A percentile compares a stretch with the other conserved stretches of the same genome.
Evolutionary conservation across 2,113 vertebrate genomes (phyloP).

Genomic region (Phalacrocorax aristotelis): DNA sequence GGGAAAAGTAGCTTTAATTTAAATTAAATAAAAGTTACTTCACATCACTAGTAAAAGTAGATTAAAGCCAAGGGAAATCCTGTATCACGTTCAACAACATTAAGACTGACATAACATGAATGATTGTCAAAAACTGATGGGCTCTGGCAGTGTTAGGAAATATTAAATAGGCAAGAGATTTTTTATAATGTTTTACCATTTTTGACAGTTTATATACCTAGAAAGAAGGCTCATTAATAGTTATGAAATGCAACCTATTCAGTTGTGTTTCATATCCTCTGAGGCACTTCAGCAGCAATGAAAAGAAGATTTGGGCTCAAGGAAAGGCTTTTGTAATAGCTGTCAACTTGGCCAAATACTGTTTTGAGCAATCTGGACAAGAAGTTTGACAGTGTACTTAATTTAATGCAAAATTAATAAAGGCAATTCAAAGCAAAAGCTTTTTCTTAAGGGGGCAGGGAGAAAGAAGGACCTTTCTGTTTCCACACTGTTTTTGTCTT

Average conservation of each 20-base stretch:
- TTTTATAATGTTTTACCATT: slow-evolving; percentile 7
- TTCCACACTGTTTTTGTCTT: background rate
- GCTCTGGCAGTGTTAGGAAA: slow-evolving; percentile 22
- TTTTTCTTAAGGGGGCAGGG: background rate
- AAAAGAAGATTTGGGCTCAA: slow-evolving; percentile 46
- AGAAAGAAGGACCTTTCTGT: background rate
- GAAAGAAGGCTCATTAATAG: slow-evolving; percentile 31
- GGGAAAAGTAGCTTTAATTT: background rate
- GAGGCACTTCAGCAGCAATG: slow-evolving; percentile 8
- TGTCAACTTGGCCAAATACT: slow-evolving; percentile 34
- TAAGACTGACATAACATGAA: slow-evolving; percentile 48
- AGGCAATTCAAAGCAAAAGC: background rate
- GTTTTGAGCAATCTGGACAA: slow-evolving; percentile 4
- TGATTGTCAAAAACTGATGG: slow-evolving; percentile 36
- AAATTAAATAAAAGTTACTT: background rate
- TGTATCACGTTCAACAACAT: background rate
- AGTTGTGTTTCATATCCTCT: slow-evolving; percentile 26
- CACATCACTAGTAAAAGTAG: background rate
- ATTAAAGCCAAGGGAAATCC: slow-evolving; percentile 38
- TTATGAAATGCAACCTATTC: slow-evolving; percentile 19
- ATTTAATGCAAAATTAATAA: slow-evolving; percentile 14
- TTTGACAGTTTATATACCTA: slow-evolving; percentile 33
- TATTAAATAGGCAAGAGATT: slow-evolving; percentile 9
- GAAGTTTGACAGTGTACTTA: slow-evolving; percentile 13
- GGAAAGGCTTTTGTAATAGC: slow-evolving; percentile 31